A percentile compares a stretch with the other conserved stretches of the same genome.
phyloP scores from a whole-genome alignment of 2,888 invertebrate species.

The Phyllotreta cruciferae region DNA sequence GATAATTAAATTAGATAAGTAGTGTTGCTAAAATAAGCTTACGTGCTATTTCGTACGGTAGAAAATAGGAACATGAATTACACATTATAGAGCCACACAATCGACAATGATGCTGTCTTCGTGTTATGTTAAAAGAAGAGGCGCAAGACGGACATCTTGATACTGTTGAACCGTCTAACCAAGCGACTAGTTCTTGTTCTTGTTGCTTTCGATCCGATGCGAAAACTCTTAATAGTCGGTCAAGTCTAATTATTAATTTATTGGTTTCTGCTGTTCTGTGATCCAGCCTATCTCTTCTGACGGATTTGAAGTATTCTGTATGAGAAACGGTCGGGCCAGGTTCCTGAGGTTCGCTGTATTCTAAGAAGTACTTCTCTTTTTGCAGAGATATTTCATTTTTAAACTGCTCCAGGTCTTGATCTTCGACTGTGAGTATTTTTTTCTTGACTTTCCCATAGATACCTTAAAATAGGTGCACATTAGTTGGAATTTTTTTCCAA shows the following conservation, averaged over 20 bases:
- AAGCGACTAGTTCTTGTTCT: conserved; percentile 81
- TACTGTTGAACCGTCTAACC: conserved; percentile 92
- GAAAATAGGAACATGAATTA: conserved; percentile 86
- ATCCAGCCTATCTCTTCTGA: conserved; percentile 74
- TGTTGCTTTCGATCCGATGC: conserved; percentile 76
- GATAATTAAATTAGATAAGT: background rate
- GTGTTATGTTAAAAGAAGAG: conserved; percentile 82
- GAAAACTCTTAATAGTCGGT: conserved; percentile 83
- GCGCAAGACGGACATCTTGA: conserved; percentile 92
- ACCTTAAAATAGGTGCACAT: conserved; percentile 55
- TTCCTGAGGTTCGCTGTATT: conserved; percentile 68
- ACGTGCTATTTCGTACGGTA: conserved; percentile 81
- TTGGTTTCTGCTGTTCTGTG: conserved; percentile 94
- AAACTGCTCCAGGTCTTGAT: conserved; percentile 68
- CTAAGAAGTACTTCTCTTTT: conserved; percentile 56
- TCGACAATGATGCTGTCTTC: conserved; percentile 95
- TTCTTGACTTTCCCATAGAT: conserved; percentile 90
- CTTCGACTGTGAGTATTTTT: conserved; percentile 80
- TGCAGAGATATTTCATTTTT: conserved; percentile 60
- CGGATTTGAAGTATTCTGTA: conserved; percentile 77
- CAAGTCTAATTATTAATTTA: conserved; percentile 90
- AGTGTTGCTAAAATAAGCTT: conserved; percentile 54
- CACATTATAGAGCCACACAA: conserved; percentile 95
- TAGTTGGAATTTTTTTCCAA: too few relatives aligned
- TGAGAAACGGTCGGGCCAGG: conserved; percentile 72